Evolutionary conservation across 2,113 vertebrate species (phyloP).

Genomic region (Dunckerocampus dactyliophorus): DNA sequence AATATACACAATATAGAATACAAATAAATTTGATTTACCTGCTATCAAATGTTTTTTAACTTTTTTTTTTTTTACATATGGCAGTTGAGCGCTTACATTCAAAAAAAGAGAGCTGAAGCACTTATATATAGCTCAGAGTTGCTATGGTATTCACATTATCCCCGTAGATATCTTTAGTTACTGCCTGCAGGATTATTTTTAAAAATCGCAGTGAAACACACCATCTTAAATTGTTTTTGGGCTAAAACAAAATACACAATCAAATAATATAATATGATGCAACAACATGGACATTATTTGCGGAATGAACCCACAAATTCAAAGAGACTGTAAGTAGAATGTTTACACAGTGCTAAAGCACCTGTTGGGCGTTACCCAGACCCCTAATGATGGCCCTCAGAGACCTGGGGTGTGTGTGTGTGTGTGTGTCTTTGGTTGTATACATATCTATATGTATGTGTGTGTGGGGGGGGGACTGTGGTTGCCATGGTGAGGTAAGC

Average conservation of each 20-base stretch:
- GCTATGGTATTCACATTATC: constrained; percentile 45
- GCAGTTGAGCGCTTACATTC: no score
- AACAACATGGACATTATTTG: not conserved
- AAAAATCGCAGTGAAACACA: constrained; percentile 27
- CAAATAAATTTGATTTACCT: no score
- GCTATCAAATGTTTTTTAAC: no score
- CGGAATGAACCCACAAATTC: not conserved
- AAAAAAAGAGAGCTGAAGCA: not conserved
- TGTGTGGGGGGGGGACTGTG: constrained; percentile 23
- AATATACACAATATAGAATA: no score
- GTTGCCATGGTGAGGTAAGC: constrained; percentile 28
- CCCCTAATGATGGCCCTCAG: constrained; percentile 29
- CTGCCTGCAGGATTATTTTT: constrained; percentile 46
- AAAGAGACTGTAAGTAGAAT: not conserved
- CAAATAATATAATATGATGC: not conserved
- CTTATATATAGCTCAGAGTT: constrained; percentile 14
- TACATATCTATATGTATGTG: constrained; percentile 1
- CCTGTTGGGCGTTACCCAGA: constrained; percentile 30
- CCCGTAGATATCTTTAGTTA: constrained; percentile 15
- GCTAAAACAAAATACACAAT: no score
- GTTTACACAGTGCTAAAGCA: constrained; percentile 13
- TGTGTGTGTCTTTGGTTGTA: not conserved
- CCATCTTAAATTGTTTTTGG: not conserved
- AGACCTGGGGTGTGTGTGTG: constrained; percentile 1
- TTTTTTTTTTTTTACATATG: no score